These are phyloP conservation scores for Hypocryptadius cinnamomeus DNA, from an alignment of 2,113 vertebrate genomes.

Conservation along the genomic window DNA sequence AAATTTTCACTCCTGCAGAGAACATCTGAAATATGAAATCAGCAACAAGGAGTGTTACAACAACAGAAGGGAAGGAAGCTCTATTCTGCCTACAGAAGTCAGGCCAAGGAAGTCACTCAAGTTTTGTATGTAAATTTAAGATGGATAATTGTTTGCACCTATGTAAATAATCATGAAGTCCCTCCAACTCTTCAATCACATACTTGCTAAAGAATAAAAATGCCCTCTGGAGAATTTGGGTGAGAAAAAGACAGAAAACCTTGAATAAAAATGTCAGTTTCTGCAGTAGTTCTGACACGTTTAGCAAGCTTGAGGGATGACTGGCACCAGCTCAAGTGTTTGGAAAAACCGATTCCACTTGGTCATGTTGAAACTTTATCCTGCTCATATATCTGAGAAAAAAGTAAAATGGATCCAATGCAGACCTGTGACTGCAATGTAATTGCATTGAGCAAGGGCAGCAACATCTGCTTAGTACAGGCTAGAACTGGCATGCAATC, in stretches of 20 bases:
- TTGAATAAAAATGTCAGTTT: not conserved
- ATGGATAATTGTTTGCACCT: not conserved
- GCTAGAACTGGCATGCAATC: not conserved
- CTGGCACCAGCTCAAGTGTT: not conserved
- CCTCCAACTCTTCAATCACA: rapidly evolving
- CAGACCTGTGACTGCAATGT: not conserved
- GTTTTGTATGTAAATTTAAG: not conserved
- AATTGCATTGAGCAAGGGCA: not conserved
- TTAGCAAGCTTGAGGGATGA: not conserved
- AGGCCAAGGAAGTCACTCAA: not conserved
- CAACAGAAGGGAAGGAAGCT: not conserved
- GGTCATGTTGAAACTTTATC: not conserved
- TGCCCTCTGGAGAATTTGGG: not conserved
- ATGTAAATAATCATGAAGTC: not conserved
- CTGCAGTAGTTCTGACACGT: not conserved
- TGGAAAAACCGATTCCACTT: not conserved
- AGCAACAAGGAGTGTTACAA: not conserved
- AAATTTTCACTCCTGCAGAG: not conserved
- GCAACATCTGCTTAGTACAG: not conserved
- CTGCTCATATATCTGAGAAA: not conserved
- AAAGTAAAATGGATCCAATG: not conserved
- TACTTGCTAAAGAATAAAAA: not conserved
- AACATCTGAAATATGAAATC: rapidly evolving
- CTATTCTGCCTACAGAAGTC: not conserved
- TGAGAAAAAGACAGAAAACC: not conserved